These are phyloP conservation scores for Clamator glandarius DNA, from an alignment of 2,797 vertebrate genomes.

Conservation along the genomic window DNA sequence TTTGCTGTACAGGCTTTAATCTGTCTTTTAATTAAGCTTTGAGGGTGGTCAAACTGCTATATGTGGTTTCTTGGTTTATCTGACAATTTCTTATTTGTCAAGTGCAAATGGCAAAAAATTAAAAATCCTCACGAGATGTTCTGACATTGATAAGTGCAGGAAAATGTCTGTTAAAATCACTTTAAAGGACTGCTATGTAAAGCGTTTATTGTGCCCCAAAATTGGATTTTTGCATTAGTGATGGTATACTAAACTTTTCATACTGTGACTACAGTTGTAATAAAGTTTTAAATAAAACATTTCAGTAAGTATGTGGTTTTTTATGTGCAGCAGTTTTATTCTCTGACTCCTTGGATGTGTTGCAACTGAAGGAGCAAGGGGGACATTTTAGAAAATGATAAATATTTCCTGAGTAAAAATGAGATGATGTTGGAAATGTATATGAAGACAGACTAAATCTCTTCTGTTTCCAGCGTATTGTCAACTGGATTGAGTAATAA, in stretches of 20 bases:
- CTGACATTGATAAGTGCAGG: not conserved
- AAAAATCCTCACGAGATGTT: not conserved
- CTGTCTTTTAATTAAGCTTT: not conserved
- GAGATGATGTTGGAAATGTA: slow-evolving; percentile 18
- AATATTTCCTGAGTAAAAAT: slow-evolving; percentile 53
- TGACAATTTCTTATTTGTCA: not conserved
- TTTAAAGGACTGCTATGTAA: not conserved
- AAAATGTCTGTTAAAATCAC: not conserved
- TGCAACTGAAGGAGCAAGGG: slow-evolving; percentile 2
- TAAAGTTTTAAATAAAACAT: slow-evolving; percentile 31
- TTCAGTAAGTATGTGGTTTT: slow-evolving; percentile 2
- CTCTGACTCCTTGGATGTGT: not conserved
- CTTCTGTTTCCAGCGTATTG: slow-evolving; percentile 45
- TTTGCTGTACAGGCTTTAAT: not conserved
- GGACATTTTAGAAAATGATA: slow-evolving; percentile 12
- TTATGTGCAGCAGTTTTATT: slow-evolving; percentile 2
- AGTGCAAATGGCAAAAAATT: not conserved
- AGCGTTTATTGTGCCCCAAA: slow-evolving; percentile 4
- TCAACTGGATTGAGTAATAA: slow-evolving; percentile 57
- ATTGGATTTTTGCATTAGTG: slow-evolving; percentile 20
- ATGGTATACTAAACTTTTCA: not conserved
- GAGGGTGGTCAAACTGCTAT: not conserved
- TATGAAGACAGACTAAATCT: slow-evolving; percentile 58
- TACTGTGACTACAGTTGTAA: not conserved
- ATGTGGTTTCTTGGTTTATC: not conserved